These are phyloP conservation scores for Palloptera scutellata DNA, from an alignment of 2,888 invertebrate species.

Conservation along the genomic window DNA sequence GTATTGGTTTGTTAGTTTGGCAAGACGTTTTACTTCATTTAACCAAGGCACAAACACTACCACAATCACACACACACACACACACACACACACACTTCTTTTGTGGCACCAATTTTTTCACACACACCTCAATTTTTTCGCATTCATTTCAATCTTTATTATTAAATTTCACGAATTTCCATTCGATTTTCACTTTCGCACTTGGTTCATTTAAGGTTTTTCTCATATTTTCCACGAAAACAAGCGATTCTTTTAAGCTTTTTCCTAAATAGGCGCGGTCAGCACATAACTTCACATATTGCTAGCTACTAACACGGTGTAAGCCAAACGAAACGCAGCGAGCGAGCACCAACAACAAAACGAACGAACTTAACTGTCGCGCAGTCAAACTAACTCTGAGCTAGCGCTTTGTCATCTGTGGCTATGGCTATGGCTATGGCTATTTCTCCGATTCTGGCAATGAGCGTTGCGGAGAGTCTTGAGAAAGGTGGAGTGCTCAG, in stretches of 20 bases:
- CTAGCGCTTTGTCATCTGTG: no score
- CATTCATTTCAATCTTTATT: conserved; percentile 4
- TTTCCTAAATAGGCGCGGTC: conserved; percentile 42
- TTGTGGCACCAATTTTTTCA: conserved; percentile 17
- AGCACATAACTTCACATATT: conserved; percentile 18
- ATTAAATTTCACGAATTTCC: conserved; percentile 6
- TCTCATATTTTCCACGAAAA: conserved; percentile 7
- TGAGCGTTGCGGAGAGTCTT: no score
- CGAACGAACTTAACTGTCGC: no score
- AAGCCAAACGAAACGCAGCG: background rate
- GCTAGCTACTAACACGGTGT: background rate
- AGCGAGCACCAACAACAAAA: conserved; percentile 5
- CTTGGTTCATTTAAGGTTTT: background rate
- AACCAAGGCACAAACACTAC: conserved; percentile 20
- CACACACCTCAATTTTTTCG: conserved; percentile 11
- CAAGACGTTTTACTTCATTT: conserved; percentile 6
- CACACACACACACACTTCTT: conserved; percentile 17
- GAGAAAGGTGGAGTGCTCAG: no score
- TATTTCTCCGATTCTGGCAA: no score
- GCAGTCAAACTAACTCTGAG: no score
- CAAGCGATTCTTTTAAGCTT: conserved; percentile 2
- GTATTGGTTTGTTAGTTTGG: conserved; percentile 25
- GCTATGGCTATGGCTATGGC: no score
- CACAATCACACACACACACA: background rate
- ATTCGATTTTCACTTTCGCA: conserved; percentile 14